phyloP scores from a whole-genome alignment of 2,888 invertebrate species.

The Panzeria rudis region DNA sequence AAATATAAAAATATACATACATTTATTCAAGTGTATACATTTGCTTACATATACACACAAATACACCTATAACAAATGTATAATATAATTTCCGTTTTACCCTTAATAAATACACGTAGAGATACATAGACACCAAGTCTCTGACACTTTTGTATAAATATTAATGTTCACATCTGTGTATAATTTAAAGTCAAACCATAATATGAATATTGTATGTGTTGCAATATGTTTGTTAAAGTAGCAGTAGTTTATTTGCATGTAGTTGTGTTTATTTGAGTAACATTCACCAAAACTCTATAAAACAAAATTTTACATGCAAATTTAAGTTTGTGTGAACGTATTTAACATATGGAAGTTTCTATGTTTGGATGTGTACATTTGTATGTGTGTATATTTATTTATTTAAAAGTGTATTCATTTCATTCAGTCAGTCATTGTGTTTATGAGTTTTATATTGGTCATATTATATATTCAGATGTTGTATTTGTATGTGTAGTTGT shows the following conservation, averaged over 20 bases:
- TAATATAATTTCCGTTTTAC: slow-evolving; percentile 53
- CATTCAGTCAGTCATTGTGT: slow-evolving; percentile 33
- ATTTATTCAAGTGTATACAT: neutral
- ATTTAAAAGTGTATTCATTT: slow-evolving; percentile 43
- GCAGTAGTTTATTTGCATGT: slow-evolving; percentile 12
- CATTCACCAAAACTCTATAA: slow-evolving; percentile 32
- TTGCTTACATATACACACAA: neutral
- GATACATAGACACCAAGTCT: slow-evolving; percentile 1
- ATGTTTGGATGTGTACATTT: neutral
- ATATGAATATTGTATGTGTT: slow-evolving; percentile 58
- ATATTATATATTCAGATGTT: slow-evolving; percentile 19
- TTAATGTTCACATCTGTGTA: slow-evolving; percentile 57
- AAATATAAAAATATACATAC: neutral
- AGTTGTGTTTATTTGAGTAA: slow-evolving; percentile 13
- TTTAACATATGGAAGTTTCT: slow-evolving; percentile 2
- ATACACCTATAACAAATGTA: slow-evolving; percentile 38
- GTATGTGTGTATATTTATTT: slow-evolving; percentile 24
- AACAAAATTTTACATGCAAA: slow-evolving; percentile 30
- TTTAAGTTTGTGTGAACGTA: slow-evolving; percentile 24
- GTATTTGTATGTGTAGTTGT: neutral
- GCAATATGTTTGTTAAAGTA: slow-evolving; percentile 18
- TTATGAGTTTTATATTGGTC: slow-evolving; percentile 41
- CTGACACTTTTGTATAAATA: slow-evolving; percentile 28
- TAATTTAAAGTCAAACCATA: slow-evolving; percentile 67
- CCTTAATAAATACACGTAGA: slow-evolving; percentile 18